Evolutionary conservation across 2,888 invertebrate species (phyloP), one percentile per base, ranked within the genome.

Genomic region (Alentia gelatinosa): DNA sequence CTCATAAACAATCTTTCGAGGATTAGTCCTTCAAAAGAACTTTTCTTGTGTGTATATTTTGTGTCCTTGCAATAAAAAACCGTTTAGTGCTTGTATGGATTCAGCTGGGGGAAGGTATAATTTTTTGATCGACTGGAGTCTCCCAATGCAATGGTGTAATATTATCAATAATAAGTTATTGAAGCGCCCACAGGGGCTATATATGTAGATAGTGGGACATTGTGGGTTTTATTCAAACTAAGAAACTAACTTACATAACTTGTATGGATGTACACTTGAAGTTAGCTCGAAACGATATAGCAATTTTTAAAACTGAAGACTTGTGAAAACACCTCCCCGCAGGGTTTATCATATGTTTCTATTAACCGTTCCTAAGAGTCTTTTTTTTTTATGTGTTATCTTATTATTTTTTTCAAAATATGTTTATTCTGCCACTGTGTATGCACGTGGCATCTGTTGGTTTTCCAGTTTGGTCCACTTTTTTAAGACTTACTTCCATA

Each of bases 1-100:
- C 39, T 79, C 39, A 79, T 15, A 79, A 79, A 79, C 39, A 39
- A n/a, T n/a, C 79, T 79, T 37, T 79, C 37, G 79, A 79, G 79
- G 79, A 39, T 79, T 26, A 39, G 79, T 79, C 79, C 79, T 37
- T 39, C 79, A 35, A 79, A 26, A 33, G 35, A 23, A 79, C 35
- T 26, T 79, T 37, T 79, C 23, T 79, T 79, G 39, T 79, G n/a
- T 15, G n/a, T 79, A 35, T 74, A 23, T 74, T 74, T 12, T 23
- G 79, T 26, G 39, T 79, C 39, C 23, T 37, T 79, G 39, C 35
- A 35, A 39, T 79, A 79, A 79, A 39, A 35, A 35, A 79, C 79
- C 79, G 12, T 79, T 35, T 68, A 30, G 68, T 68, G 68, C 68
- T 68, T 68, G 68, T 68, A 68, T 68, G 5, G 30, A 68, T 12